Evolutionary conservation across 2,888 invertebrate species (phyloP), one percentile per base, ranked within the genome.

Genomic region (Allygus modestus): DNA sequence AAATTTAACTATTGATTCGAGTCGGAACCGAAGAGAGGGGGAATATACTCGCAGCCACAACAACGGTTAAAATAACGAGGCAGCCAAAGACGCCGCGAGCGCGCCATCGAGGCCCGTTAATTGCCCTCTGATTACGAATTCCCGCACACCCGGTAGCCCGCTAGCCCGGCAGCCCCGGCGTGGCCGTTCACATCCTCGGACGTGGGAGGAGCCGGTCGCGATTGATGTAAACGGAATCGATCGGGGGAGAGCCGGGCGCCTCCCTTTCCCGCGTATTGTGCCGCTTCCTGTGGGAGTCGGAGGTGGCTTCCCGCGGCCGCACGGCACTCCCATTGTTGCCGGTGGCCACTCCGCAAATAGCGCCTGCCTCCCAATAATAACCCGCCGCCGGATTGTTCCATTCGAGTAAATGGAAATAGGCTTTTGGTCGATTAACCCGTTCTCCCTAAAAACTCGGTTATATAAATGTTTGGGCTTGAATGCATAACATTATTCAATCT

Each of bases 91-190:
- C 46, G 46, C 46, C 46, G 12, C 15, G 12, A 46, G 46, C 46
- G 41, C 46, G 46, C 4, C 2, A 1, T 46, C 46, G 7, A 17
- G 41, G 46, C 46, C 37, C n/a, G 46, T 46, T 46, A 46, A 46
- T 46, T 46, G 12, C 46, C 7, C 17, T 12, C 46, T 17, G 12
- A 46, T 46, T 17, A 81, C 33, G 81, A 51, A 81, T 81, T 51
- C 81, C 58, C 81, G 46, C 23, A 54, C 81, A 58, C 41, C 61
- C 81, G 61, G 81, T 81, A 58, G 75, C 75, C 43, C 7, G 23
- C n/a, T 37, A 4, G 37, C 37, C 9, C 37, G 20, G 7, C 26
- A 9, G 75, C 20, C 51, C 51, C 26, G 26, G 37, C 37, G 71
- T 26, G 23, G 28, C 20, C 26, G 46, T 43, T 20, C 9, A 43